Evolutionary conservation across 2,797 vertebrate species (phyloP).

Genomic region (Taenioides sp.): DNA sequence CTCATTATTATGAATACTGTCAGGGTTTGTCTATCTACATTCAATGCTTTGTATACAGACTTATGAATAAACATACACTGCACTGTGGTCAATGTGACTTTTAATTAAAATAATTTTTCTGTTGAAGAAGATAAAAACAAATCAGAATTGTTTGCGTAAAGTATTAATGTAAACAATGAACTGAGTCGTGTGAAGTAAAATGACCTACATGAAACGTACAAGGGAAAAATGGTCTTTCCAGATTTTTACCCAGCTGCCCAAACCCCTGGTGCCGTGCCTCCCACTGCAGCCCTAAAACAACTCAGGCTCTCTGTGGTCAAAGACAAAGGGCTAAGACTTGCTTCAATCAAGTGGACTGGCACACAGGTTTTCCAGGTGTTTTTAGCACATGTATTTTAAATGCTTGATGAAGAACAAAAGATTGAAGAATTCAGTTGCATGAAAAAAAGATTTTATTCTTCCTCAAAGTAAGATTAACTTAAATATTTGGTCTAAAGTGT

Average conservation of each 20-base stretch:
- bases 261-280: constrained; percentile 41
- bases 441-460: constrained; percentile 31
- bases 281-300: constrained; percentile 44
- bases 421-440: constrained; percentile 10
- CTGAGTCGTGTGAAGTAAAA: neutral
- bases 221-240: constrained; percentile 62
- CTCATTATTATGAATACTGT: no score
- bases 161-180: neutral
- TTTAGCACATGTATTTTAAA: constrained; percentile 16
- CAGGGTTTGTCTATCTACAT: no score
- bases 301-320: constrained; percentile 41
- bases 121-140: neutral
- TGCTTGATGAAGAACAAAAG: constrained; percentile 1
- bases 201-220: neutral
- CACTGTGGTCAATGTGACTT: no score
- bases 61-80: no score
- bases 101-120: neutral
- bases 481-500: neutral
- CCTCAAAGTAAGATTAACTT: constrained; percentile 10
- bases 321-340: constrained; percentile 39
- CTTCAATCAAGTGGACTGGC: constrained; percentile 31
- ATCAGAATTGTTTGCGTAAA: neutral
- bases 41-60: neutral
- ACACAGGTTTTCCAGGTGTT: constrained; percentile 55
- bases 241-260: constrained; percentile 29